Percentiles rank a stretch among this genome's conserved stretches.
Conservation (phyloP, 2,888 invertebrate species). For the Apocheima hispidaria region DNA sequence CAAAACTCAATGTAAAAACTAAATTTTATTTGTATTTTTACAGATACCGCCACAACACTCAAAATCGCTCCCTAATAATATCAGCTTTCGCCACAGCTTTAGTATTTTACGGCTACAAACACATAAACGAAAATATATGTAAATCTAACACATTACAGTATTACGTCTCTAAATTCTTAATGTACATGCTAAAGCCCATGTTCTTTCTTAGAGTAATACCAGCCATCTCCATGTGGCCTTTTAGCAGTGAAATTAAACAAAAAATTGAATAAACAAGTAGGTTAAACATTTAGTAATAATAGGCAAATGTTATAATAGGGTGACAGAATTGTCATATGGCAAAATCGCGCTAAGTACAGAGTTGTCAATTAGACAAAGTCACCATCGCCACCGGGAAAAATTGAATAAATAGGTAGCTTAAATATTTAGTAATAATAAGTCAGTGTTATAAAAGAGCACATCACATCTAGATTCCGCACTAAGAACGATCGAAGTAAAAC, state of each 20-base stretch:
- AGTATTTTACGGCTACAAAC: constrained; percentile 45
- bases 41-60: constrained; percentile 77
- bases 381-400: no score
- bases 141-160: constrained; percentile 50
- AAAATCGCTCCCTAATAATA: constrained; percentile 63
- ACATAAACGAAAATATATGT: constrained; percentile 55
- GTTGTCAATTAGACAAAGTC: neutral
- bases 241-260: constrained; percentile 29
- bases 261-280: constrained; percentile 41
- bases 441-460: no score
- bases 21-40: constrained; percentile 42
- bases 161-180: constrained; percentile 54
- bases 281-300: no score
- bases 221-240: constrained; percentile 65
- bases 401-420: no score
- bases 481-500: no score
- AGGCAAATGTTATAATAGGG: no score
- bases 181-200: constrained; percentile 58
- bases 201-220: constrained; percentile 60
- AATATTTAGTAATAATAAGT: no score
- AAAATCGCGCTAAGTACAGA: no score
- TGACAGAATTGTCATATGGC: no score
- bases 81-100: constrained; percentile 53
- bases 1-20: no score
- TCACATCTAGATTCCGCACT: no score